Evolutionary conservation across 2,797 vertebrate genomes (phyloP), one percentile per base, ranked within the genome.

Genomic region (Alcedo atthis): DNA sequence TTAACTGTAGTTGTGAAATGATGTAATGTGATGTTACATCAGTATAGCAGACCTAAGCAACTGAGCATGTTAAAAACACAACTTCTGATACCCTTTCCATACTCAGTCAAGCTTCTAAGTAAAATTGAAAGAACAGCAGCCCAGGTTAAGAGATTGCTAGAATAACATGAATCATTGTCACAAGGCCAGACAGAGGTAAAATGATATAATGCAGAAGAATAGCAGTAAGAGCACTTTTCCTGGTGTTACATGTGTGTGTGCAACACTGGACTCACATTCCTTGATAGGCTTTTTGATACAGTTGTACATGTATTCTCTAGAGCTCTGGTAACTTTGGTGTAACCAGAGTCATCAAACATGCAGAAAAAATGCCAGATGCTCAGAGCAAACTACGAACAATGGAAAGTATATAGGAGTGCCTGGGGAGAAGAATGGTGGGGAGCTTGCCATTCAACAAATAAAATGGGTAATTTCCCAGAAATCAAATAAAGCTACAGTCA

Each of bases 281-380:
- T 57, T 42, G 49, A 63, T 67, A 22, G 68, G 4, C 3, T 30
- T 59, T 90, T 57, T 49, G 40, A 55, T 80, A 49, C 3, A 53
- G 30, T 21, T 69, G 11, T 6, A 26, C 15, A 10, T 40, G 21
- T 55, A 14, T 35, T 70, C 32, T 59, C 40, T 49, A 54, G 20
- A 90, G 28, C 5, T 63, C 59, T 0, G 0, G 17, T 20, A 84
- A 32, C n/a, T 77, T 63, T 67, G 10, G 24, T 3, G 0, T n/a
- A 85, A 85, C 12, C 5, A 12, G 8, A 59, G 16, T 8, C 17
- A 83, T 81, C 58, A 85, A 59, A 81, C 2, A 1, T 0, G 0
- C 14, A 84, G 77, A 45, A 74, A 48, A 81, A 91, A 54, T n/a
- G 59, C 16, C 37, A 88, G 85, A 84, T 25, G 13, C 6, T 79